Evolutionary conservation across 2,113 vertebrate species (phyloP), one percentile per base, ranked within the genome.

Genomic region (Patagioenas fasciata): DNA sequence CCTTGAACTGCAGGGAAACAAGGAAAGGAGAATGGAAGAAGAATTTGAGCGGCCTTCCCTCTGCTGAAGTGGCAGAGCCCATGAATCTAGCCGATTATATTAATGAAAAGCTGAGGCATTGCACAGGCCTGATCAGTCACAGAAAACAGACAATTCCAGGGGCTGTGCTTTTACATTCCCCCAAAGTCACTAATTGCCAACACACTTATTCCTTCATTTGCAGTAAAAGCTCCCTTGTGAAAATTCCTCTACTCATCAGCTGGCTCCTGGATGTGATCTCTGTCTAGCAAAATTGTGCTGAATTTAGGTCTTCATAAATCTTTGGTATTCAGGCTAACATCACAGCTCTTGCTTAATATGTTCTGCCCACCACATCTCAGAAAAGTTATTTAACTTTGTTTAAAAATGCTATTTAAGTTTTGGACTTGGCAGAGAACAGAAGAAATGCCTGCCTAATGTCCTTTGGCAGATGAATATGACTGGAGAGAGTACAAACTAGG

Each of bases 31-130:
- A 78, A 85, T 26, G 77, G 72, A 62, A 65, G 47, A 87, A 96
- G 71, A 96, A 96, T 97, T 28, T 83, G 58, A 93, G 71, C 89
- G 81, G 77, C 29, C 13, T 96, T 91, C 53, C 48, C 61, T 71
- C 73, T 89, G 71, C n/a, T 75, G 69, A 88, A 89, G 72, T 40
- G 58, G 57, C 47, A 62, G 56, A 83, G 62, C 13, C 74, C 84
- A 90, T 95, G 96, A 95, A 93, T 82, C 80, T 89, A 96, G 61
- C 77, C 51, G 78, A 32, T 96, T 95, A 96, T 89, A 87, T 88
- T 97, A 97, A 97, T 96, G 95, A 96, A 97, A 98, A 95, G 95
- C 84, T 96, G 87, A 97, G 95, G 93, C 74, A 91, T 67, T 92
- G 29, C 65, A 85, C 44, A 89, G 91, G 38, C 32, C 51, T 94